phyloP scores from a whole-genome alignment of 1,140 invertebrate genomes.

The Palaemon carinicauda region DNA sequence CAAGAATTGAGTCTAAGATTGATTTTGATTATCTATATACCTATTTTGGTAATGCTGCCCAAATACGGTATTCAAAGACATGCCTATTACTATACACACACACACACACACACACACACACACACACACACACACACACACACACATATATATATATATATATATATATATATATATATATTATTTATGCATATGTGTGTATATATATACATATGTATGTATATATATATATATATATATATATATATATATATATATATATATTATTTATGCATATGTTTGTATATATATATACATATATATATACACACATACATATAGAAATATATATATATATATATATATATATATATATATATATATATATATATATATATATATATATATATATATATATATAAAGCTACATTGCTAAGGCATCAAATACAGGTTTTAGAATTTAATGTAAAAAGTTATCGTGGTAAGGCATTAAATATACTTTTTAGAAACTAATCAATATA shows the following conservation, averaged over 20 bases:
- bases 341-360: not conserved
- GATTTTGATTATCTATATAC: too few species aligned
- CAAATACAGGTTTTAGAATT: too few species aligned
- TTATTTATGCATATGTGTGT: not conserved
- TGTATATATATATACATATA: not conserved
- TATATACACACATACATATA: not conserved
- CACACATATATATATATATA: not conserved
- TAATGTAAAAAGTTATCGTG: too few species aligned
- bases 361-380: not conserved
- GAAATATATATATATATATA: not conserved
- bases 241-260: not conserved
- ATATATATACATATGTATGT: not conserved
- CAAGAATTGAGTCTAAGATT: too few species aligned
- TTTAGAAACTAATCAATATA: too few species aligned
- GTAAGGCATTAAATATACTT: too few species aligned
- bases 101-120: not conserved
- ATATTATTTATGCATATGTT: not conserved
- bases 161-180: not conserved
- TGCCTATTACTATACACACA: too few species aligned
- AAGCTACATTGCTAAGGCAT: too few species aligned
- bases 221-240: not conserved
- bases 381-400: too few species aligned
- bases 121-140: not conserved
- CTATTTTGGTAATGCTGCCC: too few species aligned
- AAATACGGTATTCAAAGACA: too few species aligned